Base-by-base conservation (phyloP, 2,113 vertebrate genomes). In the Pollimyrus isidori region DNA sequence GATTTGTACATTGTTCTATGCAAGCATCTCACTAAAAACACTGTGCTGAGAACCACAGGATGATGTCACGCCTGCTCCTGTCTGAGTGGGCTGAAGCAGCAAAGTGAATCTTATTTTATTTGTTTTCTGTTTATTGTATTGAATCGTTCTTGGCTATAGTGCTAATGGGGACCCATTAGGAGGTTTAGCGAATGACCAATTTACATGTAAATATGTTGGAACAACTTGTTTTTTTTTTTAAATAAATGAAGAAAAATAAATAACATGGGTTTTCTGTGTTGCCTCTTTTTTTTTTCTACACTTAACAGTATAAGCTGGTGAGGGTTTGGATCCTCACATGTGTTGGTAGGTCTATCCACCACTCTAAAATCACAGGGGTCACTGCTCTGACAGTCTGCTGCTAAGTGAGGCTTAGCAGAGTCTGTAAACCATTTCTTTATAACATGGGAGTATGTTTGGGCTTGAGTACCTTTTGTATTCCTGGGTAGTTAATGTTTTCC, bases 121-220 rank as follows among this genome's bases (percentile, higher is more conserved):
- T 69, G 62, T 69, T 69, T 91, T 92, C 91, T 87, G 89, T 87
- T 58, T 92, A 35, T 92, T 83, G 89, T 88, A 56, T 92, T 91
- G 89, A 65, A 89, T 86, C 88, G 87, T 83, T 88, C 56, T 91
- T 90, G 87, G 92, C 91, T 89, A 86, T 90, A 86, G 92, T 46
- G 92, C 91, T 91, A 90, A 89, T 58, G 50, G 86, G 86, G 93
- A 95, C 92, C 92, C 93, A 92, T 91, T 92, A 87, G 91, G 92
- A 91, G 89, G 93, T 92, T 91, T 89, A 92, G 46, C 7, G 87
- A 93, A 90, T 89, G 90, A 92, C 92, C 53, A 0, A 89, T 35
- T 90, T 91, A 91, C 89, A 73, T 90, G 92, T 94, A 93, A 94
- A 94, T 94, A 93, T 93, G 83, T 93, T 93, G 93, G 91, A 93